A percentile compares a stretch with the other conserved stretches of the same genome.
Evolutionary conservation across 2,888 invertebrate species (phyloP).

Genomic region (Tetropium fuscum): DNA sequence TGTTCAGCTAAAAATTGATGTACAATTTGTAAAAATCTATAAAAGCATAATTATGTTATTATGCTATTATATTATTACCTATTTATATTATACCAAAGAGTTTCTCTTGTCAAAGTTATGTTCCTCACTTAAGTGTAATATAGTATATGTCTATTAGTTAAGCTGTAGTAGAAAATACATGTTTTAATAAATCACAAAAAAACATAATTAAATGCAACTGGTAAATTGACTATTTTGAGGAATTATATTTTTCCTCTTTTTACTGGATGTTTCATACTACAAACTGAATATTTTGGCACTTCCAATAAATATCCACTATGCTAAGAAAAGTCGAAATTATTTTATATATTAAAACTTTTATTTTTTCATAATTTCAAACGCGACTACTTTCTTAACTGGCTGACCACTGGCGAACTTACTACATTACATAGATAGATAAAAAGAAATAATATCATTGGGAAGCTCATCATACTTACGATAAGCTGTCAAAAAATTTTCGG

Average conservation of each 20-base stretch:
- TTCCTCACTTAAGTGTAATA: neutral
- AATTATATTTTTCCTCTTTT: neutral
- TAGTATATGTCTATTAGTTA: neutral
- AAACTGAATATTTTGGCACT: neutral
- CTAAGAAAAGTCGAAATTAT: neutral
- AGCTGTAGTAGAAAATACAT: neutral
- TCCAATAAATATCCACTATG: neutral
- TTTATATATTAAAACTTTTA: neutral
- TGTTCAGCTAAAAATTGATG: neutral
- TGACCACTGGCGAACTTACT: conserved; percentile 10
- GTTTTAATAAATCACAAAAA: no score
- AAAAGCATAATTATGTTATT: no score
- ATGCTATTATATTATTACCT: neutral
- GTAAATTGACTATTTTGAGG: neutral
- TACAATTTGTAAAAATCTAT: neutral
- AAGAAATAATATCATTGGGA: no score
- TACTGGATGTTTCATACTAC: neutral
- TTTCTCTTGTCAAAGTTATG: neutral
- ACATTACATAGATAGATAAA: no score
- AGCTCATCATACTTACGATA: no score
- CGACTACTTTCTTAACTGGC: conserved; percentile 11
- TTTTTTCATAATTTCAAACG: conserved; percentile 6
- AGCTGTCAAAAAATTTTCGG: no score
- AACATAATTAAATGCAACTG: conserved; percentile 1
- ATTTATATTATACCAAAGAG: neutral